Evolutionary conservation across 2,113 vertebrate genomes (phyloP).

Genomic region (Onychostruthus taczanowskii): DNA sequence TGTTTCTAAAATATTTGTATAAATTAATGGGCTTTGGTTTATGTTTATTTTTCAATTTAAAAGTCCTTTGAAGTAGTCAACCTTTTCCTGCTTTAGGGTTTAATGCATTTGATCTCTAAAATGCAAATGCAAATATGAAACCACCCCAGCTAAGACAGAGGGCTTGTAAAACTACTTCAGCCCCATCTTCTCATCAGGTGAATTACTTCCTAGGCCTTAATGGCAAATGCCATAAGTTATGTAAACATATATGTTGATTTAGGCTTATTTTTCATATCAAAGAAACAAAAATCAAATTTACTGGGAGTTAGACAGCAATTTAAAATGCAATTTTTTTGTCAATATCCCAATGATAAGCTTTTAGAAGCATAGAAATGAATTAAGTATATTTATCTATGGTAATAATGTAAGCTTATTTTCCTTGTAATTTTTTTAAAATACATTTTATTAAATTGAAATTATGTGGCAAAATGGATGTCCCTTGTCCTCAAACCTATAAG

Average conservation of each 20-base stretch:
- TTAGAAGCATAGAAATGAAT: neutral
- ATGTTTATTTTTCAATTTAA: slow-evolving; percentile 51
- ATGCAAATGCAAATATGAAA: neutral
- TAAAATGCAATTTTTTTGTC: neutral
- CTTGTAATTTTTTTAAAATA: neutral
- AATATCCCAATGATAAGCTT: neutral
- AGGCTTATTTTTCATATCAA: neutral
- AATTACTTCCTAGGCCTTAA: neutral
- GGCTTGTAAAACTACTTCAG: neutral
- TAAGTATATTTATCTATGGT: neutral
- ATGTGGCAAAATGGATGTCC: neutral
- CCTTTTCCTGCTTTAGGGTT: neutral
- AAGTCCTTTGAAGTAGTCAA: slow-evolving; percentile 38
- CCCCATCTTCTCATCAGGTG: neutral
- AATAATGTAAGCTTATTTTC: neutral
- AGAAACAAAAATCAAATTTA: neutral
- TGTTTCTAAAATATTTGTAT: slow-evolving; percentile 1
- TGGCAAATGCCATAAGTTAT: neutral
- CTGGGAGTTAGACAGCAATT: neutral
- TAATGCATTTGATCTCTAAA: slow-evolving; percentile 55
- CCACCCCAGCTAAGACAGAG: neutral
- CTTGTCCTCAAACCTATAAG: neutral
- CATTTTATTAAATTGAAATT: neutral
- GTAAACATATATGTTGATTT: neutral
- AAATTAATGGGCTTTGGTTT: slow-evolving; percentile 11